Percentiles rank a stretch among this genome's conserved stretches.
Evolutionary conservation across 2,888 invertebrate genomes (phyloP).

Genomic region (Tipula unca): DNA sequence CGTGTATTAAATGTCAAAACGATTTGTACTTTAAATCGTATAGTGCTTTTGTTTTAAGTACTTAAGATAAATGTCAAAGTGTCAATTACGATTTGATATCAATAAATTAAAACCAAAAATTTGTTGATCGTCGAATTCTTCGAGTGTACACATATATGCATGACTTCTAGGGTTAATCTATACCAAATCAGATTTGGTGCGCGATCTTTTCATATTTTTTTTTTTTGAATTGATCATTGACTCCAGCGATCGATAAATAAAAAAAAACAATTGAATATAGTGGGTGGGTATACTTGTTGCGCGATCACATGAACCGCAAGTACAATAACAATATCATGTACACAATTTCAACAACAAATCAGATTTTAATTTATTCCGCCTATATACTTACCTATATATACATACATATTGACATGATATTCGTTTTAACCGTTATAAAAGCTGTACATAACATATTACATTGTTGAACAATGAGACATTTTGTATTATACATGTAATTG

Average conservation of each 20-base stretch:
- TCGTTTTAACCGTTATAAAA: background rate
- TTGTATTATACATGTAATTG: background rate
- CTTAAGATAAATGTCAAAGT: background rate
- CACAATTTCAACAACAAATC: background rate
- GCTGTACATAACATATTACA: background rate
- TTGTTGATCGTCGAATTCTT: background rate
- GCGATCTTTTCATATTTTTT: background rate
- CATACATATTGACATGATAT: background rate
- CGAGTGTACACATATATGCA: background rate
- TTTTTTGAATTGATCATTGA: background rate
- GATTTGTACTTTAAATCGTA: background rate
- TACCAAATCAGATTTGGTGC: background rate
- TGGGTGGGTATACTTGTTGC: background rate
- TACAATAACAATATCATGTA: background rate
- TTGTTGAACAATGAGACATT: background rate
- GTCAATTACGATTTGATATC: background rate
- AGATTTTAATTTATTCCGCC: background rate
- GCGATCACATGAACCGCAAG: background rate
- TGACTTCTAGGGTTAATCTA: background rate
- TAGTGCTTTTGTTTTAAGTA: background rate
- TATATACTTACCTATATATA: background rate
- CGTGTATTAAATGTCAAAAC: background rate
- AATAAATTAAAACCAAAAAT: background rate
- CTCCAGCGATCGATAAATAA: background rate
- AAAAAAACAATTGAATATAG: background rate